A percentile compares a stretch with the other conserved stretches of the same genome.
phyloP scores from a whole-genome alignment of 53 echinoderm and acorn worm genomes.

The Antedon mediterranea region DNA sequence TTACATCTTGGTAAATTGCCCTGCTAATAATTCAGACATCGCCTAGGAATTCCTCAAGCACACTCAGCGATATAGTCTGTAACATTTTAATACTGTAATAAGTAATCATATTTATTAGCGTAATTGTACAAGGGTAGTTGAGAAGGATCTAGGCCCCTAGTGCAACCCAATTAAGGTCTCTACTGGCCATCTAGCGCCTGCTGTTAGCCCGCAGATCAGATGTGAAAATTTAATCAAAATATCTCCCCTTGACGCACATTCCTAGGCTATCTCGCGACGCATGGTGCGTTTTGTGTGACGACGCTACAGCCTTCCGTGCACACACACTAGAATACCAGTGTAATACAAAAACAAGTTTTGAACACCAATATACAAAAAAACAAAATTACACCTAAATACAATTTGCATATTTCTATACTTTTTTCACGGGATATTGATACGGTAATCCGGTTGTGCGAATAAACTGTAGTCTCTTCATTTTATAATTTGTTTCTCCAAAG shows the following conservation, averaged over 20 bases:
- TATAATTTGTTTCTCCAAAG: no score
- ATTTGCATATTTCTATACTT: no score
- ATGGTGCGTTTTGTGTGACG: neutral
- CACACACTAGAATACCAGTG: no score
- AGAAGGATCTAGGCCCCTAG: slow-evolving; percentile 1
- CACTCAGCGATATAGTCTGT: neutral
- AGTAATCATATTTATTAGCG: neutral
- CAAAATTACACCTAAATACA: no score
- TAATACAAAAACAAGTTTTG: no score
- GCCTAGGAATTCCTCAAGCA: neutral
- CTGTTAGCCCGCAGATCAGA: neutral
- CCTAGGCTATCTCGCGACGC: neutral
- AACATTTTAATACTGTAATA: neutral
- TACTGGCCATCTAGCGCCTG: neutral
- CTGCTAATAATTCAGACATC: neutral
- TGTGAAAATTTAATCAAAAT: neutral
- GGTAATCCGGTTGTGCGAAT: no score
- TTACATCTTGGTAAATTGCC: neutral
- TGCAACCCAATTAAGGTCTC: slow-evolving; percentile 1
- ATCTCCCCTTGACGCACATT: neutral
- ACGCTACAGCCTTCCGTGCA: neutral
- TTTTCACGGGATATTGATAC: no score
- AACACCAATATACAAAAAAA: no score
- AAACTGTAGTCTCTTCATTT: no score
- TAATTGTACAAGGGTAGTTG: neutral